These are phyloP conservation scores for Archivesica marissinica DNA, from an alignment of 1,140 invertebrate genomes.

Conservation along the genomic window DNA sequence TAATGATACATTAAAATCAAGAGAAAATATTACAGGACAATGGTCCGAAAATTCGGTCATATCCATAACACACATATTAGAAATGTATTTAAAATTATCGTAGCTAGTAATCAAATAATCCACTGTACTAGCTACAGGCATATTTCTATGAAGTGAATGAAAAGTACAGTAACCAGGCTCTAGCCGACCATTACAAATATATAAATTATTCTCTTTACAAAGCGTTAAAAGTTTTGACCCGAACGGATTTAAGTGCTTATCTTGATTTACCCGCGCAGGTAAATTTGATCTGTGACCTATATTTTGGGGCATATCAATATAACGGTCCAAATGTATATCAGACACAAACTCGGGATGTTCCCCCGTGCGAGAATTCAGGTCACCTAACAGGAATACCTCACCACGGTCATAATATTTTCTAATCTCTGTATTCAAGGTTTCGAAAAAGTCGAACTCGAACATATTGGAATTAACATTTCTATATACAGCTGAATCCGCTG, in stretches of 20 bases:
- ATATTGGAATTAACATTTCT: neutral
- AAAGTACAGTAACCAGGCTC: neutral
- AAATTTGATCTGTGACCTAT: neutral
- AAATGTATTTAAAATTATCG: neutral
- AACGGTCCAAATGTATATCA: neutral
- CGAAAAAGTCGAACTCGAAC: constrained; percentile 8
- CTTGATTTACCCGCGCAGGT: neutral
- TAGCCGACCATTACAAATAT: neutral
- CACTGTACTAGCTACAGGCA: neutral
- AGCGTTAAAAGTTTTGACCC: neutral
- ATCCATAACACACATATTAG: constrained; percentile 2
- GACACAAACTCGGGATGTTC: neutral
- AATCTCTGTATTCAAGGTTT: neutral
- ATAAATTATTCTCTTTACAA: constrained; percentile 25
- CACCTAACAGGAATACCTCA: neutral
- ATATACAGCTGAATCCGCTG: neutral
- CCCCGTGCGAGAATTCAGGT: neutral
- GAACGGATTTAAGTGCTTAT: neutral
- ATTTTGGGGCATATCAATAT: neutral
- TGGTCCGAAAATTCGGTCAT: no score
- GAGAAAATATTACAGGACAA: no score
- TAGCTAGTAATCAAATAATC: neutral
- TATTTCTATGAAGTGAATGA: constrained; percentile 1
- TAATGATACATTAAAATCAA: no score
- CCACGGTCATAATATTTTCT: neutral